Conservation (phyloP, 1,140 invertebrate genomes). For the Idris sp. region DNA sequence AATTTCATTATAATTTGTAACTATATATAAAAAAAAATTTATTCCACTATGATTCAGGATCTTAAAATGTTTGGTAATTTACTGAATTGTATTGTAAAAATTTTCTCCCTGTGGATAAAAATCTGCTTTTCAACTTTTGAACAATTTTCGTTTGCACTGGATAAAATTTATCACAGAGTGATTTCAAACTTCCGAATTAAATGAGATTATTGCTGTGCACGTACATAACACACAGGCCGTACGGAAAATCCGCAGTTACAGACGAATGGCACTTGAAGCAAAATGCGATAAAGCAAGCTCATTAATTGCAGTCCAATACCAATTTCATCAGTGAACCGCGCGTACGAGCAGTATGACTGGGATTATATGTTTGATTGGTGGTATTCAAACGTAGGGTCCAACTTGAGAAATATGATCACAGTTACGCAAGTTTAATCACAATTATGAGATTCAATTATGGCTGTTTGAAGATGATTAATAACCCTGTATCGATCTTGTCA, state of each 20-base stretch:
- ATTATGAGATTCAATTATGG: constrained; percentile 36
- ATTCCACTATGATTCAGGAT: too few relatives aligned
- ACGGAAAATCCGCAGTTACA: constrained; percentile 39
- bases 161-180: constrained; percentile 26
- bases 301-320: constrained; percentile 50
- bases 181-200: constrained; percentile 23
- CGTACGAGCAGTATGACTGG: constrained; percentile 26
- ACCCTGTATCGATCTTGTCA: too few relatives aligned
- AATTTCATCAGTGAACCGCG: constrained; percentile 41
- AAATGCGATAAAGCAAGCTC: constrained; percentile 50
- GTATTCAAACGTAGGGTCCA: constrained; percentile 35
- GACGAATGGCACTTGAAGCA: constrained; percentile 41
- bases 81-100: too few relatives aligned
- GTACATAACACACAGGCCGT: constrained; percentile 34
- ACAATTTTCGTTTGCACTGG: constrained; percentile 3
- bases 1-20: too few relatives aligned
- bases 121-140: too few relatives aligned
- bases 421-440: constrained; percentile 36
- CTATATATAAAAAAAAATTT: too few relatives aligned
- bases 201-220: constrained; percentile 30
- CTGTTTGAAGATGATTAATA: constrained; percentile 25
- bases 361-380: constrained; percentile 33
- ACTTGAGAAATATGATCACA: constrained; percentile 34
- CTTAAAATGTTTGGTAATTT: too few relatives aligned
- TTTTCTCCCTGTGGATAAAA: too few relatives aligned